Evolutionary conservation across 2,113 vertebrate species (phyloP), one percentile per base, ranked within the genome.

Genomic region (Brachypodius melanocephalos): DNA sequence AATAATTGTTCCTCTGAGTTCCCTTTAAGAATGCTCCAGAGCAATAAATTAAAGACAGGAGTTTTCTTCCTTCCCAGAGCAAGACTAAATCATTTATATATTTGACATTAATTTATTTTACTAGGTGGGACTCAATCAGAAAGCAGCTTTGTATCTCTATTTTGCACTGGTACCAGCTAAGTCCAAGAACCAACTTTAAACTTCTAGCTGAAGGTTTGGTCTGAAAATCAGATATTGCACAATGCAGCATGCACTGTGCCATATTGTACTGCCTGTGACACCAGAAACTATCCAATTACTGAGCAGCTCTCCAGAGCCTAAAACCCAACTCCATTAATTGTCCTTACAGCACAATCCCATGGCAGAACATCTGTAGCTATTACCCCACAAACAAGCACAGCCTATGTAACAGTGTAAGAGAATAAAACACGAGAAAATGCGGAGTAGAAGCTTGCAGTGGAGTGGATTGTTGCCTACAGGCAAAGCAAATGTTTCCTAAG

Each of bases 21-120:
- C 42, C 68, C 52, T 92, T 96, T 87, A 63, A 94, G 55, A 75
- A 93, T 86, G 58, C 66, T 97, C 55, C 77, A 90, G 76, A 92
- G 74, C 81, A 96, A 95, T 69, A 86, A 76, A 94, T 88, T 93
- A 81, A 88, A 84, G 57, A 88, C 63, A 91, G 45, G 4, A 62
- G 42, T 71, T 86, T 76, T 90, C 55, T 82, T 89, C 57, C 84
- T 96, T 96, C 94, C 66, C 49, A 79, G 45, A 94, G 32, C 2
- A 79, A 38, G 16, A 62, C 10, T 68, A 58, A 67, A 89, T 72
- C 20, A 75, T 93, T 85, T 91, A 92, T 12, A 43, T 65, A 63
- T 71, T 81, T 78, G 76, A 42, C n/a, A 87, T 58, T 12, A 72
- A 59, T 57, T 9, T 45, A 79, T 94, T 95, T 97, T 85, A 94